phyloP scores from a whole-genome alignment of 2,113 vertebrate genomes.

The Strix uralensis region DNA sequence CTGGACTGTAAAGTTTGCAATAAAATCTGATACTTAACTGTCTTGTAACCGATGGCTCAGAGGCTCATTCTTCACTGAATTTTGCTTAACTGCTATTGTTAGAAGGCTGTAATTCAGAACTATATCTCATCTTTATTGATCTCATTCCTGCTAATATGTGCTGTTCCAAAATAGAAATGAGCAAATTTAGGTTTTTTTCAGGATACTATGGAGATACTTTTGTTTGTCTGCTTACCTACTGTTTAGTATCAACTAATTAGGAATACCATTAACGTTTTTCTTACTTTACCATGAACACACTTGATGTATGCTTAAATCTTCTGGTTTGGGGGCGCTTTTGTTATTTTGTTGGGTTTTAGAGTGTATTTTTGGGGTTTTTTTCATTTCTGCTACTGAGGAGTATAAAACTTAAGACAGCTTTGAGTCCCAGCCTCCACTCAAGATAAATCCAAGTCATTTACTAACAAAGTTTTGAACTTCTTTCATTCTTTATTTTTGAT shows the following conservation, averaged over 20 bases:
- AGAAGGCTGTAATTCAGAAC: background rate
- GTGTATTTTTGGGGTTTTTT: too few relatives aligned
- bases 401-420: background rate
- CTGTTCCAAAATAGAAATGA: background rate
- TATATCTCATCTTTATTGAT: background rate
- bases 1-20: background rate
- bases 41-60: background rate
- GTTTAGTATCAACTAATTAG: background rate
- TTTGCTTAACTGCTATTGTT: background rate
- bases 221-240: background rate
- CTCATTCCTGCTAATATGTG: background rate
- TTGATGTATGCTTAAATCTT: background rate
- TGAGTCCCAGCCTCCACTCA: background rate
- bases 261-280: background rate
- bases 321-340: background rate
- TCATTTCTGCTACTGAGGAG: background rate
- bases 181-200: background rate
- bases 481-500: background rate
- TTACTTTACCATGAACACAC: background rate
- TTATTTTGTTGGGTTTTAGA: background rate
- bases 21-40: background rate
- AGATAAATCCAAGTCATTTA: background rate
- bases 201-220: background rate
- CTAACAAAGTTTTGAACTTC: background rate
- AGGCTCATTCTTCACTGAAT: background rate